Evolutionary conservation across 2,888 invertebrate genomes (phyloP), one percentile per base, ranked within the genome.

Genomic region (Tortricodes alternella): DNA sequence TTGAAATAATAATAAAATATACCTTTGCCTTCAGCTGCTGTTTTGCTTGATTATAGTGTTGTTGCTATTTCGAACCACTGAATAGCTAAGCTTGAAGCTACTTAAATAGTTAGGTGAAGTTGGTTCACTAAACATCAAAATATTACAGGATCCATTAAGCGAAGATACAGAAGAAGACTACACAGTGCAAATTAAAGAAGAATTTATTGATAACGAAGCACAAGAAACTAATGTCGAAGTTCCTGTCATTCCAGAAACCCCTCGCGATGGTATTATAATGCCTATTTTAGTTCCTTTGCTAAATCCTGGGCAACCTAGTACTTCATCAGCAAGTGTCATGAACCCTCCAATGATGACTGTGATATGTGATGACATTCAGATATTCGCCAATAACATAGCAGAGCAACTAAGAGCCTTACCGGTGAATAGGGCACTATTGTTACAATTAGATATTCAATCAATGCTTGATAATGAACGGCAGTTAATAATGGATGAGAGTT

Each of bases 331-430:
- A 13, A 13, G 13, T 21, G n/a, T 15, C 2, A 11, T 3, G 11
- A 4, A 0, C 7, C 3, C 5, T 44, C 29, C 44, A 8, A 7
- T 44, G 4, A 21, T 43, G 27, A 43, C 48, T 35, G 41, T 55
- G 5, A 16, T 55, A 8, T 34, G 19, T 7, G 55, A 55, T 8
- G 48, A 55, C 8, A 41, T 49, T 8, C 55, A 55, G 21, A 43
- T 48, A 21, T 55, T 55, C 49, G 55, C 55, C n/a, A 55, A 55
- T 3, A 41, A 41, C 35, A 13, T 55, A 49, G 55, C 55, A 5
- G 38, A 56, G 16, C 56, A 56, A 46, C 18, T 50, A n/a, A 37
- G 56, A 38, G 9, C 38, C 3, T 27, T 55, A 2, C 55, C 55
- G 8, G 9, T 46, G 9, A 41, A 43, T 18, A 49, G 48, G 21